Percentiles rank a stretch among this genome's conserved stretches.
Conservation (phyloP, 2,888 invertebrate genomes). For the Biston stratarius region DNA sequence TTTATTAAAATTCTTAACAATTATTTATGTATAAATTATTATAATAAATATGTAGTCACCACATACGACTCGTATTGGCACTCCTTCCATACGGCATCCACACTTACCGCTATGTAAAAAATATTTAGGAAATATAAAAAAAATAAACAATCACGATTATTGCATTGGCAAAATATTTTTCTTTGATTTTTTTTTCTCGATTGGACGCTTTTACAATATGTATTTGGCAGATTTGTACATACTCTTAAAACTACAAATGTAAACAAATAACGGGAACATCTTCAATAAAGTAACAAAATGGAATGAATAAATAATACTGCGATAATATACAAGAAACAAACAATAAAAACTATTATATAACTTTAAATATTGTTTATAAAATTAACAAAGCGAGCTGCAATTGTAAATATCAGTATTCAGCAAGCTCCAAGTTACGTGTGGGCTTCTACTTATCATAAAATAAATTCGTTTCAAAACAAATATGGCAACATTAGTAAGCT, state of each 20-base stretch:
- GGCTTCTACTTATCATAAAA: constrained; percentile 10
- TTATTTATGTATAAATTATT: constrained; percentile 72
- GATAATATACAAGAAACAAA: constrained; percentile 10
- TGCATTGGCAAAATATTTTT: constrained; percentile 48
- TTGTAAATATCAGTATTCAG: not conserved
- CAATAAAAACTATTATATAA: constrained; percentile 8
- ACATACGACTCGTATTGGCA: constrained; percentile 77
- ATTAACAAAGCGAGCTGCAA: constrained; percentile 7
- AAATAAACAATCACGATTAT: constrained; percentile 42
- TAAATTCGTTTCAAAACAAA: constrained; percentile 23
- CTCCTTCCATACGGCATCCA: constrained; percentile 66
- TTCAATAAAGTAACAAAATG: constrained; percentile 30
- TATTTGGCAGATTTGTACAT: constrained; percentile 59
- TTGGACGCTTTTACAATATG: constrained; percentile 58
- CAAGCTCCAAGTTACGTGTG: not conserved
- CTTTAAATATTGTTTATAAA: not conserved
- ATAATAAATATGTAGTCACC: constrained; percentile 66
- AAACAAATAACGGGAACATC: constrained; percentile 38
- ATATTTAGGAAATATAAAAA: constrained; percentile 43
- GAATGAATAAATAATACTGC: constrained; percentile 46
- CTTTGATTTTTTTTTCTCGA: constrained; percentile 40
- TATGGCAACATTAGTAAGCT: constrained; percentile 25
- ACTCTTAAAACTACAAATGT: constrained; percentile 52
- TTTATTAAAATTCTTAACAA: constrained; percentile 81
- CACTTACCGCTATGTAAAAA: constrained; percentile 49